A percentile compares a stretch with the other conserved stretches of the same genome.
phyloP scores from a whole-genome alignment of 2,113 vertebrate species.

The Procapra przewalskii region DNA sequence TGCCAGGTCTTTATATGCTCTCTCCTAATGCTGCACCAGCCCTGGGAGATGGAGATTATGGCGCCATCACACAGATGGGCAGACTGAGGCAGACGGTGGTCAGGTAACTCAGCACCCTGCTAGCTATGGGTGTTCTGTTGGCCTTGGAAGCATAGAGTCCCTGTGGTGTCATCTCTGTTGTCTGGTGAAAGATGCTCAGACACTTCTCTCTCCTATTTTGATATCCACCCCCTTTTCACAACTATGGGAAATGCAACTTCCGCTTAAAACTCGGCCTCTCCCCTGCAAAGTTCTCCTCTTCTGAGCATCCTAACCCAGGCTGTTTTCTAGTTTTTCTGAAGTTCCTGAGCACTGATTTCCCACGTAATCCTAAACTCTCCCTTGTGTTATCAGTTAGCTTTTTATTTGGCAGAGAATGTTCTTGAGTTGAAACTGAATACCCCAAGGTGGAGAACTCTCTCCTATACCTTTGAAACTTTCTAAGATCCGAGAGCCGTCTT shows the following conservation, averaged over 20 bases:
- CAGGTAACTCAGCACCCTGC: rapidly evolving
- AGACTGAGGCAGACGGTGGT: background rate
- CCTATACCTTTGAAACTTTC: background rate
- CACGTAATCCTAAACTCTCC: background rate
- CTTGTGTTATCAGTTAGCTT: background rate
- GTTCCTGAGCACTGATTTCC: background rate
- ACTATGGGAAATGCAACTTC: background rate
- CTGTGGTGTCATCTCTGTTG: rapidly evolving
- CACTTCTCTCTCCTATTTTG: background rate
- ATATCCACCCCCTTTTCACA: background rate
- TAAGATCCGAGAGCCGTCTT: rapidly evolving
- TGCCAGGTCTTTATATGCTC: background rate
- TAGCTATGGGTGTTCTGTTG: background rate
- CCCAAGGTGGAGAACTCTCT: no score
- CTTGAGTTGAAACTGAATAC: background rate
- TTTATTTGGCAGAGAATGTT: rapidly evolving
- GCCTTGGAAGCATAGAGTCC: no score
- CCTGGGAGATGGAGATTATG: background rate
- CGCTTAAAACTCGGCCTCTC: background rate
- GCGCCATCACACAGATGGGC: rapidly evolving
- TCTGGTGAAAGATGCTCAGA: background rate
- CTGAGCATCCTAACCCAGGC: background rate
- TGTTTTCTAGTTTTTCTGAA: background rate
- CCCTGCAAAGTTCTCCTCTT: background rate
- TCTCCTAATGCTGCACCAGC: rapidly evolving